phyloP scores from a whole-genome alignment of 2,113 vertebrate genomes.

The Ictidomys tridecemlineatus region DNA sequence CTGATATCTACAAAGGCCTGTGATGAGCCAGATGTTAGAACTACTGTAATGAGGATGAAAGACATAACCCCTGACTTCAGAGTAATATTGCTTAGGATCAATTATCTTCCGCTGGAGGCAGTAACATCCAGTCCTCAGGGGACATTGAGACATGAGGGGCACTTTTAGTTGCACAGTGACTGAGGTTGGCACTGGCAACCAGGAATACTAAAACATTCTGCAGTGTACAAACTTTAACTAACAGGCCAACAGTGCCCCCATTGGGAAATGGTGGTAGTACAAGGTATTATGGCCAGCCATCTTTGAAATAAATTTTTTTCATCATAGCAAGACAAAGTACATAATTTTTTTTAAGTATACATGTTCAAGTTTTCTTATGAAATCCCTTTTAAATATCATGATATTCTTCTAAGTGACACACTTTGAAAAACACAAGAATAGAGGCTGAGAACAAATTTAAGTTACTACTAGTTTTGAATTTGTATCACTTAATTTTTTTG shows the following conservation, averaged over 20 bases:
- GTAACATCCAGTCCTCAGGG: background rate
- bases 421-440: slow-evolving; percentile 1
- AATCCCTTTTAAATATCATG: background rate
- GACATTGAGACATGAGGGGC: background rate
- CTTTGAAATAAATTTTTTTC: background rate
- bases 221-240: background rate
- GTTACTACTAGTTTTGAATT: background rate
- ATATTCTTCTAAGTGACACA: background rate
- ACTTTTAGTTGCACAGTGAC: background rate
- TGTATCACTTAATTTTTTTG: background rate
- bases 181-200: background rate
- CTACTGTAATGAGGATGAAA: background rate
- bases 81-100: background rate
- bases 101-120: background rate
- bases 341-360: background rate
- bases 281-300: background rate
- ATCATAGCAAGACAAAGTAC: background rate
- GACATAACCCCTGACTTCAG: background rate
- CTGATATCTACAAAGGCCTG: background rate
- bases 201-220: background rate
- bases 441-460: background rate
- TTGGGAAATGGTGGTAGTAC: background rate
- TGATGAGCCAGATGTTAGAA: background rate
- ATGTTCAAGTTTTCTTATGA: background rate
- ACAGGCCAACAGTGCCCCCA: background rate